Conservation (phyloP, 2,113 vertebrate genomes). For the Sphaerodactylus townsendi region DNA sequence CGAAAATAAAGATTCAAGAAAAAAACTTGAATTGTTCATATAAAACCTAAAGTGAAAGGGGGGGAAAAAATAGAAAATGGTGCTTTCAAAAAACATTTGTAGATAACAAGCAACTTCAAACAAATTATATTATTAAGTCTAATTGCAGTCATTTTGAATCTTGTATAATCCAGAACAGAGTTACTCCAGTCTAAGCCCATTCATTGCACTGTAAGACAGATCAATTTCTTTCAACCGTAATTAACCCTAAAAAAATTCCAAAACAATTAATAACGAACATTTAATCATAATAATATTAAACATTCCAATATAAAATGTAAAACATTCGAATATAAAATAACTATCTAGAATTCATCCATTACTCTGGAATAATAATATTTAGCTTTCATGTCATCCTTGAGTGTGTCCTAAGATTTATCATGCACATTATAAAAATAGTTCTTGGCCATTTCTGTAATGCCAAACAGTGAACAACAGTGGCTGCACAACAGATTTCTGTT, state of each 20-base stretch:
- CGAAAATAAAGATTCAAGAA: constrained; percentile 98
- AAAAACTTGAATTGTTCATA: constrained; percentile 99
- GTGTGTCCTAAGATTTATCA: background rate
- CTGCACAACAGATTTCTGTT: background rate
- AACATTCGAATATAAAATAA: background rate
- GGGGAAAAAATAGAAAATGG: constrained; percentile 50
- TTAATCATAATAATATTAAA: background rate
- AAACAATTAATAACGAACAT: background rate
- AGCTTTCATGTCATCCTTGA: background rate
- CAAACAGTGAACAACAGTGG: background rate
- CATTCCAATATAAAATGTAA: no score
- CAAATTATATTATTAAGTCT: background rate
- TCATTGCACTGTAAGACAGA: no score
- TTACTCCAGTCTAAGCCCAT: no score
- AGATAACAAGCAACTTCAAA: background rate
- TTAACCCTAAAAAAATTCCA: background rate
- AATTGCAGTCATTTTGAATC: background rate
- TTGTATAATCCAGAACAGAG: no score
- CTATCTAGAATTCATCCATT: background rate
- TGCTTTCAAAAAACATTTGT: constrained; percentile 19
- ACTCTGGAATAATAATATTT: background rate
- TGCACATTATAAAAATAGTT: background rate
- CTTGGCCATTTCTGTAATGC: background rate
- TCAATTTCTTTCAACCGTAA: background rate
- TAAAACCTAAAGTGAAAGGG: constrained; percentile 85